Evolutionary conservation across 2,113 vertebrate genomes (phyloP).

Genomic region (Lichenostomus cassidix): DNA sequence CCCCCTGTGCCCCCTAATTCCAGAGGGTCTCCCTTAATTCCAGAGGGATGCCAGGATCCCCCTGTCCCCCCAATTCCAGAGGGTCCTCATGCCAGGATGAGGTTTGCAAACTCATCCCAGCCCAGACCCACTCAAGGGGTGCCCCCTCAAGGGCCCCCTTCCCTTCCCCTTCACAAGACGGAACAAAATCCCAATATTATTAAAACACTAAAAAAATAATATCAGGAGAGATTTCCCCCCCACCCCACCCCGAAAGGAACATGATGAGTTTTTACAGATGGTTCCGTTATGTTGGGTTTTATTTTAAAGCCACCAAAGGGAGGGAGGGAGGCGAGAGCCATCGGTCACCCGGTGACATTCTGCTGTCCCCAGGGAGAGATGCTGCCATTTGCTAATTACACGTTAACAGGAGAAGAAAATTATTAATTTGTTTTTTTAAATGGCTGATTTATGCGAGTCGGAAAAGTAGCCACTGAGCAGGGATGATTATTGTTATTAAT

Average conservation of each 20-base stretch:
- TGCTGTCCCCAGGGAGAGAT: conserved; percentile 36
- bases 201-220: background rate
- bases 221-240: background rate
- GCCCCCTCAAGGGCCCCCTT: background rate
- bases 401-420: conserved; percentile 67
- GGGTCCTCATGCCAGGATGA: background rate
- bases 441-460: conserved; percentile 42
- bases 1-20: fast-evolving
- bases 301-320: conserved; percentile 10
- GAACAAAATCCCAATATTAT: background rate
- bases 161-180: fast-evolving
- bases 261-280: background rate
- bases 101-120: background rate
- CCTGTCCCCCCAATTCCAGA: too few species aligned
- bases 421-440: conserved; percentile 71
- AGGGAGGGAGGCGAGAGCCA: background rate
- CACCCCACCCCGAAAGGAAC: background rate
- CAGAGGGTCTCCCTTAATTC: background rate
- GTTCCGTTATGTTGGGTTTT: background rate
- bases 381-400: conserved; percentile 67
- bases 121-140: background rate
- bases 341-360: conserved; percentile 42
- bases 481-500: background rate
- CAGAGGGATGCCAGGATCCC: too few species aligned
- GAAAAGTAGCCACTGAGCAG: conserved; percentile 15